Conservation (phyloP, 2,888 invertebrate species). For the Eristalinus aeneus region DNA sequence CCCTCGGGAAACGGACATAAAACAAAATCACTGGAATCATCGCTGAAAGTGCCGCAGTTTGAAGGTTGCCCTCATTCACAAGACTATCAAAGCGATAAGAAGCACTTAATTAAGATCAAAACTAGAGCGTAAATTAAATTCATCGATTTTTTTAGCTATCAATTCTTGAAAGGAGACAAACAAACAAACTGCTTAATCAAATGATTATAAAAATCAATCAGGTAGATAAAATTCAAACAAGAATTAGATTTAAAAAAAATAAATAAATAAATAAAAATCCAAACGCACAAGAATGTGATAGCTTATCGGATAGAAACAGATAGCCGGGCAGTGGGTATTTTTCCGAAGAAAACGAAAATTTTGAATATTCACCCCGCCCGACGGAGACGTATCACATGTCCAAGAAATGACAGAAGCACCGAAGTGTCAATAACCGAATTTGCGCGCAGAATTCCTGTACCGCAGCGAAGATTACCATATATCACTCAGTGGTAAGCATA, state of each 20-base stretch:
- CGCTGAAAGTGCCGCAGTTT: no score
- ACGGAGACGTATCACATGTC: background rate
- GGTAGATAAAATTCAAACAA: conserved; percentile 2
- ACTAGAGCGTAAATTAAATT: background rate
- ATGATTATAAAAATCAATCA: conserved; percentile 39
- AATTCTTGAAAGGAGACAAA: background rate
- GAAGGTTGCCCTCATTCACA: background rate
- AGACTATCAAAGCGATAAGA: background rate
- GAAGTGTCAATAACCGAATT: background rate
- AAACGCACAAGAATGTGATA: background rate
- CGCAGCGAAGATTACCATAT: background rate
- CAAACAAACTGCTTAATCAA: background rate
- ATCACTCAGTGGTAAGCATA: background rate
- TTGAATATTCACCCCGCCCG: background rate
- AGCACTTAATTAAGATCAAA: background rate
- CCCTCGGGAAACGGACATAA: background rate
- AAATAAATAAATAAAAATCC: background rate
- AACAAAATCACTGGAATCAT: no score
- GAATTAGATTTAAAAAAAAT: background rate
- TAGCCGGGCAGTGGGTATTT: background rate
- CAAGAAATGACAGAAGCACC: background rate
- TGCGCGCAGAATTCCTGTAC: background rate
- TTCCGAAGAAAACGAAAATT: background rate
- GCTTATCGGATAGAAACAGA: conserved; percentile 9
- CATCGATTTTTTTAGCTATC: background rate